These are phyloP conservation scores for Argyresthia albistria DNA, from an alignment of 2,888 invertebrate species.

Conservation along the genomic window DNA sequence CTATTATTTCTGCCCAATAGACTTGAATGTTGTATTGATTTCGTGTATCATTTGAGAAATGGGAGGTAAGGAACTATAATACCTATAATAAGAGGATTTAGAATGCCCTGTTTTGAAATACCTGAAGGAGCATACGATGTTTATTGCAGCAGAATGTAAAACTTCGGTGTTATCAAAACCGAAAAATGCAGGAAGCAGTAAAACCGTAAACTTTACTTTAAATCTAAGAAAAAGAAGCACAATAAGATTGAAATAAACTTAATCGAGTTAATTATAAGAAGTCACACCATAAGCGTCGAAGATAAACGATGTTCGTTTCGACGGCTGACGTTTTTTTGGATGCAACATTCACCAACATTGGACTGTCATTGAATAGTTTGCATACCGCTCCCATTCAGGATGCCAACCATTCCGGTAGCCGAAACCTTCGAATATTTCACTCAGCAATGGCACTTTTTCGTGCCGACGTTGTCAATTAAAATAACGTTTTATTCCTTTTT, in stretches of 20 bases:
- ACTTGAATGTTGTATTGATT: slow-evolving; percentile 11
- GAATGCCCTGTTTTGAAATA: no score
- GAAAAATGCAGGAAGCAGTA: no score
- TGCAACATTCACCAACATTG: not conserved
- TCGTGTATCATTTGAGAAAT: no score
- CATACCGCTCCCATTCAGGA: slow-evolving; percentile 49
- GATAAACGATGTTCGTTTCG: not conserved
- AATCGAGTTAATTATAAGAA: not conserved
- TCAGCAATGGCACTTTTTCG: slow-evolving; percentile 42
- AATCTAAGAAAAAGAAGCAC: no score
- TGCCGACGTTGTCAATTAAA: slow-evolving; percentile 61
- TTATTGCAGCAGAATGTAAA: not conserved
- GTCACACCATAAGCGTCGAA: not conserved
- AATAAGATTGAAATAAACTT: no score
- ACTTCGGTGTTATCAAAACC: not conserved
- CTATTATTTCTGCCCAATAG: slow-evolving; percentile 65
- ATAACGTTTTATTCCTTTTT: slow-evolving; percentile 34
- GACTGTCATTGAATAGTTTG: slow-evolving; percentile 37
- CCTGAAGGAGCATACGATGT: not conserved
- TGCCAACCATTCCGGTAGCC: slow-evolving; percentile 50
- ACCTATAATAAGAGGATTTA: no score
- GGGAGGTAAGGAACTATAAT: no score
- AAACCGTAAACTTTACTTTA: no score
- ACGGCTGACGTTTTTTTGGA: not conserved
- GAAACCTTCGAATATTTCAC: slow-evolving; percentile 47